Evolutionary conservation across 35 echinoderm and acorn worm genomes (phyloP).

Genomic region (Heliocidaris tuberculata): DNA sequence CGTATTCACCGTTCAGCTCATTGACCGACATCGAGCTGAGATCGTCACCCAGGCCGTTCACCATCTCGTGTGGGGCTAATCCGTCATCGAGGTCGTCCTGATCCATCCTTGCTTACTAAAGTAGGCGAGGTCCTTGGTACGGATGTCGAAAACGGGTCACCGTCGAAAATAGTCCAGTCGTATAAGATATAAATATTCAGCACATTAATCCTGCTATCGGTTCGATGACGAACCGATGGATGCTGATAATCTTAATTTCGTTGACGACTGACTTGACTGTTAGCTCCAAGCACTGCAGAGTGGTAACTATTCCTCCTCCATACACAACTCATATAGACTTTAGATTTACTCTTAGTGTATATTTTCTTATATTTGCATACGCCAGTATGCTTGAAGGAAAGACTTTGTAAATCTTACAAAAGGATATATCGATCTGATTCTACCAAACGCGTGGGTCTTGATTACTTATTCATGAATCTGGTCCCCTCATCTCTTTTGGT

Average conservation of each 20-base stretch:
- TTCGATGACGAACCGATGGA: not conserved
- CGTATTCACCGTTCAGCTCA: not conserved
- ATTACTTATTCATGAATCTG: conserved; percentile 25
- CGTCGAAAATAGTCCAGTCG: not conserved
- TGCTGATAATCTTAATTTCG: not conserved
- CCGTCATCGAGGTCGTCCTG: conserved; percentile 6
- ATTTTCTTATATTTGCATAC: not conserved
- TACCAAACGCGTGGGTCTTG: conserved; percentile 27
- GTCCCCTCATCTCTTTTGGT: not conserved
- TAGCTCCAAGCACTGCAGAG: not conserved
- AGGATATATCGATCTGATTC: conserved; percentile 32
- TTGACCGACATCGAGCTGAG: not conserved
- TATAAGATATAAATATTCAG: not conserved
- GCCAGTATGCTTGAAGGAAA: not conserved
- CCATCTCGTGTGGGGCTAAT: conserved; percentile 38
- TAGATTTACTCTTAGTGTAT: not conserved
- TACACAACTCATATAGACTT: not conserved
- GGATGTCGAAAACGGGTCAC: not conserved
- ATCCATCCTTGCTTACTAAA: not conserved
- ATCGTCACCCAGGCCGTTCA: conserved; percentile 24
- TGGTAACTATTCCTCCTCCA: not conserved
- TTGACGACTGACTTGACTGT: not conserved
- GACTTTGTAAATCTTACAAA: not conserved
- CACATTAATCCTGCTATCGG: not conserved
- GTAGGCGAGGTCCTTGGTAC: not conserved